Percentiles rank a stretch among this genome's conserved stretches.
Evolutionary conservation across 1,140 invertebrate genomes (phyloP).

Genomic region (Drosophila novamexicana): DNA sequence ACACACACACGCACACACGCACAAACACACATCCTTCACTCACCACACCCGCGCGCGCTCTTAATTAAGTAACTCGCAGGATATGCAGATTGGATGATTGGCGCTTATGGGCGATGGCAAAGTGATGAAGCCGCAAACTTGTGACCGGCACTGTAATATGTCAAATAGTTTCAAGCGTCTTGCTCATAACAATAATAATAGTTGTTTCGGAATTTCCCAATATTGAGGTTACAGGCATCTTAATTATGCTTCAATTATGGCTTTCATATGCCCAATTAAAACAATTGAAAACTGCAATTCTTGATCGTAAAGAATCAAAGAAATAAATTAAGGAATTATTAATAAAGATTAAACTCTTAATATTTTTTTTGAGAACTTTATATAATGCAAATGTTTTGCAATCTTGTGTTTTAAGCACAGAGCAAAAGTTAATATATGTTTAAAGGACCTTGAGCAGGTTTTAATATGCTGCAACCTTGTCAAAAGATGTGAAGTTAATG

Average conservation of each 20-base stretch:
- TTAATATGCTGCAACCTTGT: neutral
- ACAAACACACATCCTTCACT: slow-evolving; percentile 6
- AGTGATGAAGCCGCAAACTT: slow-evolving; percentile 27
- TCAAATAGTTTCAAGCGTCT: slow-evolving; percentile 26
- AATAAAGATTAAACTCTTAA: no score
- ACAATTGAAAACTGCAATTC: neutral
- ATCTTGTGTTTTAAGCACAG: no score
- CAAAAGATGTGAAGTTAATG: slow-evolving; percentile 2
- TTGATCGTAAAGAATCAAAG: no score
- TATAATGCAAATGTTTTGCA: no score
- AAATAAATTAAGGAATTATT: no score
- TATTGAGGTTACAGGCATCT: neutral
- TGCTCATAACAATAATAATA: slow-evolving; percentile 1
- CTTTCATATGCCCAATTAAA: neutral
- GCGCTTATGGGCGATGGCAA: slow-evolving; percentile 36
- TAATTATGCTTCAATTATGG: slow-evolving; percentile 13
- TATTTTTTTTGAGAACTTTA: no score
- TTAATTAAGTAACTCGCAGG: slow-evolving; percentile 46
- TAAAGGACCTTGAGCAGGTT: no score
- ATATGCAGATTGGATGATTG: slow-evolving; percentile 38
- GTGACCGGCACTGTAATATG: slow-evolving; percentile 29
- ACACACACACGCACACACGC: neutral
- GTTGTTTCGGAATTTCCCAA: neutral
- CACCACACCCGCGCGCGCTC: neutral
- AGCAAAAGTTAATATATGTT: no score